A percentile compares a stretch with the other conserved stretches of the same genome.
phyloP scores from a whole-genome alignment of 1,140 invertebrate species.

The Magallana ariakensis region DNA sequence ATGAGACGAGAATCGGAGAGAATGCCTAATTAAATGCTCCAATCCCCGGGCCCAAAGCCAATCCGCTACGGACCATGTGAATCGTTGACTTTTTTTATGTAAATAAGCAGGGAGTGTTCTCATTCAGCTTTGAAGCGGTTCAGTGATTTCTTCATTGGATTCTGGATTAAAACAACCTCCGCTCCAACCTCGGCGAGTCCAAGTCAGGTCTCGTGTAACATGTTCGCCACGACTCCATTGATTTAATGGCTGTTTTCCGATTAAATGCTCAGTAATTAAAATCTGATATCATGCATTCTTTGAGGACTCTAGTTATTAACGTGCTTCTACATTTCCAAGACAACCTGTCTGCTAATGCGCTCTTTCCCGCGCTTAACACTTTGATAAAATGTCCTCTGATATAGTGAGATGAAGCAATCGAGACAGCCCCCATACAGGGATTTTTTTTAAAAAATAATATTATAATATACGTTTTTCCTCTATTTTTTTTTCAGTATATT shows the following conservation, averaged over 20 bases:
- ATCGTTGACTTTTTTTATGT: not conserved
- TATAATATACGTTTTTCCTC: too few species aligned
- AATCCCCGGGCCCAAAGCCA: not conserved
- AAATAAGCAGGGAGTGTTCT: not conserved
- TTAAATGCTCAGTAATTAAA: slow-evolving; percentile 25
- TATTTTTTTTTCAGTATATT: too few species aligned
- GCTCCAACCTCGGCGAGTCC: too few species aligned
- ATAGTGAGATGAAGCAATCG: too few species aligned
- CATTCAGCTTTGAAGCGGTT: not conserved
- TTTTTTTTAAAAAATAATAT: too few species aligned
- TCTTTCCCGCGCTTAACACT: too few species aligned
- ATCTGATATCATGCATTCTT: slow-evolving; percentile 19
- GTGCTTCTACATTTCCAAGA: too few species aligned
- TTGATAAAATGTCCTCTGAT: too few species aligned
- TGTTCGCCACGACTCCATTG: not conserved
- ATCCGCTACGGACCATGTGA: not conserved
- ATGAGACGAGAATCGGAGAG: not conserved
- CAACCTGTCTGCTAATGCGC: too few species aligned
- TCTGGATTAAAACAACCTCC: not conserved
- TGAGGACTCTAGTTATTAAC: not conserved
- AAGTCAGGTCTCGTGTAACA: not conserved
- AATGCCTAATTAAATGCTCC: not conserved
- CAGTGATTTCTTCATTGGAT: not conserved
- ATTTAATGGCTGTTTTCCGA: slow-evolving; percentile 4
- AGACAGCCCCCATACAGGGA: too few species aligned